A percentile compares a stretch with the other conserved stretches of the same genome.
Evolutionary conservation across 23 tunicate genomes (phyloP).

Genomic region (Ciona savignyi): DNA sequence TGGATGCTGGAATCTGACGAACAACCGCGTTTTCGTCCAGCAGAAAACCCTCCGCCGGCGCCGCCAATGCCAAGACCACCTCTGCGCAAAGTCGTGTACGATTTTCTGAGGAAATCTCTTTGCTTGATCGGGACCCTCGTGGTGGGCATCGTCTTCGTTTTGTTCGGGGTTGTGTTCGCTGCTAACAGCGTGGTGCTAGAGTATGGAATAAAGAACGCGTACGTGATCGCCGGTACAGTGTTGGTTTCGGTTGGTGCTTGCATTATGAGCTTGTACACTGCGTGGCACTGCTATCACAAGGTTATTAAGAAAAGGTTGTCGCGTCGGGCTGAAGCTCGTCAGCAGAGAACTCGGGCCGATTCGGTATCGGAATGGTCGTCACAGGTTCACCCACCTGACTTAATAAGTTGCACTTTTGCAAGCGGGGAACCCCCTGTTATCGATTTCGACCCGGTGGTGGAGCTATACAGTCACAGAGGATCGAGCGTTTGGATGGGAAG

Average conservation of each 20-base stretch:
- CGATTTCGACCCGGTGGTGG: constrained; percentile 25
- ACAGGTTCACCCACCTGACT: background rate
- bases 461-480: background rate
- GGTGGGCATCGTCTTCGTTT: background rate
- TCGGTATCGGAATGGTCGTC: background rate
- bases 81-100: background rate
- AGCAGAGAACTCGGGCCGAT: background rate
- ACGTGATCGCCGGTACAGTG: background rate
- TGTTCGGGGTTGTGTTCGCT: background rate
- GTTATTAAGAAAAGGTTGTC: background rate
- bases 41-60: background rate
- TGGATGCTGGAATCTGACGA: background rate
- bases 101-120: background rate
- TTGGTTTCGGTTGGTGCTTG: background rate
- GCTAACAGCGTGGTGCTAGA: background rate
- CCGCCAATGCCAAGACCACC: background rate
- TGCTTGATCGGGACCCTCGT: background rate
- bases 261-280: background rate
- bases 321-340: background rate
- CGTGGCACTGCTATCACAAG: background rate
- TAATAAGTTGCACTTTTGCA: constrained; percentile 7
- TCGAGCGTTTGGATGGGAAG: background rate
- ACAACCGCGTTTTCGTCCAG: too few species aligned
- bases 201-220: background rate
- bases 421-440: constrained; percentile 22